Evolutionary conservation across 2,113 vertebrate species (phyloP), one percentile per base, ranked within the genome.

Genomic region (Peromyscus maniculatus): DNA sequence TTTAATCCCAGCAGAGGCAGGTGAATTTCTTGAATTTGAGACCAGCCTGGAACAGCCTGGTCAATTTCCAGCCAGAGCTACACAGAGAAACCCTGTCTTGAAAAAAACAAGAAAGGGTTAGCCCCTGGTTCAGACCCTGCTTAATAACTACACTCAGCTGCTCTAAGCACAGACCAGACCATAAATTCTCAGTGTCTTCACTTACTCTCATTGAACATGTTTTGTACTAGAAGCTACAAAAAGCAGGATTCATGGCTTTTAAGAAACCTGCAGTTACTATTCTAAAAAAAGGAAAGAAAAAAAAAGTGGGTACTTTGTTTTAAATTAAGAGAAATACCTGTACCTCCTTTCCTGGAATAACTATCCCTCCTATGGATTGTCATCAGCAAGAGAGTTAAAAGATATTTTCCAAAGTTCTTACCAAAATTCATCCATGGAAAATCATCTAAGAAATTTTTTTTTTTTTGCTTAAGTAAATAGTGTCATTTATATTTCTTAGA

Each of bases 401-500:
- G 39, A 94, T 4, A 22, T 91, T 95, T 92, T 67, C 36, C 67
- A 55, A 94, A 84, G 75, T 93, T 95, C 88, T 97, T 84, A 90
- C 52, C 67, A 86, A 87, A 94, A 90, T n/a, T 88, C 52, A 97
- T 67, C 87, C 94, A 64, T 66, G 91, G 80, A 84, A 96, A 92
- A 57, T 92, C 43, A 94, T 55, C 74, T 75, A 91, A 74, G 93
- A 95, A 96, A 98, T 98, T 87, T 49, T 49, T 49, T 52, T 52
- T 55, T 55, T 66, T 84, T 96, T 97, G 77, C 95, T 90, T 93
- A 97, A 96, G 96, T 92, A 96, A 94, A 97, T 78, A 96, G 97
- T 96, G 86, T 71, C 98, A 96, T 98, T 98, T 98, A 98, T 98
- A 97, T 92, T 83, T 96, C 94, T 96, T 87, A 97, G 74, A 95